Conservation (phyloP, 2,113 vertebrate species). For the Lepus europaeus region DNA sequence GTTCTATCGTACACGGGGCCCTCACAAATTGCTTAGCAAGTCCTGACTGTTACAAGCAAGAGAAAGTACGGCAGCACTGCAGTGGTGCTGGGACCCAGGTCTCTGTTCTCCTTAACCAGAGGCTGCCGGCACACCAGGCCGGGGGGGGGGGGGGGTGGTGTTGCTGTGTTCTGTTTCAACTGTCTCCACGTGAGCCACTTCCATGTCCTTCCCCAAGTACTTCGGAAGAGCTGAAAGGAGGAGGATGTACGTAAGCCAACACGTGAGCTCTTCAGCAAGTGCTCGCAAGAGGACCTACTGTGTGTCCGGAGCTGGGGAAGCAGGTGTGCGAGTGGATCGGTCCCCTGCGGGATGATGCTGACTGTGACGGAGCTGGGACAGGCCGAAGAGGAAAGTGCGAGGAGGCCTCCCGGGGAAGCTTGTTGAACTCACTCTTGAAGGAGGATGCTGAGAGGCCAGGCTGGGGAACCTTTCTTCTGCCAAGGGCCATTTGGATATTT, state of each 20-base stretch:
- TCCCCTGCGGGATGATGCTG: fast-evolving
- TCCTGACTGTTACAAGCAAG: not conserved
- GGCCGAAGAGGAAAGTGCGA: not conserved
- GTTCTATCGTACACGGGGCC: not conserved
- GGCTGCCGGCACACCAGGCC: not conserved
- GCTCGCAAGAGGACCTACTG: not conserved
- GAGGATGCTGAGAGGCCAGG: too few species aligned
- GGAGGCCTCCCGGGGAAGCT: not conserved
- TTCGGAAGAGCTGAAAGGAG: constrained; percentile 31
- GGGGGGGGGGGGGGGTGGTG: too few species aligned
- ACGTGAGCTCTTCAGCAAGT: not conserved
- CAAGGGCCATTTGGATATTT: too few species aligned
- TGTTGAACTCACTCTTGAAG: not conserved
- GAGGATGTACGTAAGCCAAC: not conserved
- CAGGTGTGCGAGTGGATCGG: not conserved
- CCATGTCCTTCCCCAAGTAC: not conserved
- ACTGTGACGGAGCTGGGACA: not conserved
- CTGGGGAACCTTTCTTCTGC: too few species aligned
- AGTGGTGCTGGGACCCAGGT: not conserved
- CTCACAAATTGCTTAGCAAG: not conserved
- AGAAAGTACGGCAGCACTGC: too few species aligned
- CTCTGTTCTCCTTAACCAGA: not conserved
- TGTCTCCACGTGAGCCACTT: not conserved
- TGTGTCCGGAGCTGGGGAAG: not conserved
- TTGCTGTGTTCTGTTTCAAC: not conserved